A percentile compares a stretch with the other conserved stretches of the same genome.
Conservation (phyloP, 2,888 invertebrate genomes). For the Bembecia ichneumoniformis region DNA sequence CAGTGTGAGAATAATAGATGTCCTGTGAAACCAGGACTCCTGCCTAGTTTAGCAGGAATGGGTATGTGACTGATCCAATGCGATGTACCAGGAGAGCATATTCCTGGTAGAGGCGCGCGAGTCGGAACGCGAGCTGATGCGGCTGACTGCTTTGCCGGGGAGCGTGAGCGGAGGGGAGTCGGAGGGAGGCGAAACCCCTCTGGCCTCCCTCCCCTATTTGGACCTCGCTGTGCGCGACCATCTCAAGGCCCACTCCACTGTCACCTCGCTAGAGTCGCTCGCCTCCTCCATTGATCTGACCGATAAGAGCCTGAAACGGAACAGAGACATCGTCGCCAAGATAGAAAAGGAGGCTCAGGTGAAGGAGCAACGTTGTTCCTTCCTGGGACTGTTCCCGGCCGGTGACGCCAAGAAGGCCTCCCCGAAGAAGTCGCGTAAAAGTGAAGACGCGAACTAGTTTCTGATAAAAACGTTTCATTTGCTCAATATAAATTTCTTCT, state of each 20-base stretch:
- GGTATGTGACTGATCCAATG: slow-evolving; percentile 10
- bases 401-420: slow-evolving; percentile 29
- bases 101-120: slow-evolving; percentile 85
- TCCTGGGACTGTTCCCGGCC: slow-evolving; percentile 38
- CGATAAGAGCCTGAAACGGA: slow-evolving; percentile 38
- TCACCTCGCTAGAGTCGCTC: slow-evolving; percentile 72
- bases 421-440: neutral
- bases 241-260: slow-evolving; percentile 50
- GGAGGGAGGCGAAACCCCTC: neutral
- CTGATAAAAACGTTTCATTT: too few relatives aligned
- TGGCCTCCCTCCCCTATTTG: slow-evolving; percentile 25
- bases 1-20: neutral
- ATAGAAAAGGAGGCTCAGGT: slow-evolving; percentile 47
- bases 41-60: slow-evolving; percentile 5
- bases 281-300: slow-evolving; percentile 44
- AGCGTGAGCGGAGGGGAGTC: neutral
- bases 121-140: slow-evolving; percentile 76
- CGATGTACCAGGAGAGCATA: slow-evolving; percentile 77
- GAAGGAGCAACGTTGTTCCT: slow-evolving; percentile 40
- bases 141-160: slow-evolving; percentile 26
- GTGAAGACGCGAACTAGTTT: neutral
- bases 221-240: slow-evolving; percentile 35
- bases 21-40: neutral
- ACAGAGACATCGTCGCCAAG: slow-evolving; percentile 29
- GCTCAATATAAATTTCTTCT: too few relatives aligned